phyloP scores from a whole-genome alignment of 2,797 vertebrate species.

The Scleropages formosus region DNA sequence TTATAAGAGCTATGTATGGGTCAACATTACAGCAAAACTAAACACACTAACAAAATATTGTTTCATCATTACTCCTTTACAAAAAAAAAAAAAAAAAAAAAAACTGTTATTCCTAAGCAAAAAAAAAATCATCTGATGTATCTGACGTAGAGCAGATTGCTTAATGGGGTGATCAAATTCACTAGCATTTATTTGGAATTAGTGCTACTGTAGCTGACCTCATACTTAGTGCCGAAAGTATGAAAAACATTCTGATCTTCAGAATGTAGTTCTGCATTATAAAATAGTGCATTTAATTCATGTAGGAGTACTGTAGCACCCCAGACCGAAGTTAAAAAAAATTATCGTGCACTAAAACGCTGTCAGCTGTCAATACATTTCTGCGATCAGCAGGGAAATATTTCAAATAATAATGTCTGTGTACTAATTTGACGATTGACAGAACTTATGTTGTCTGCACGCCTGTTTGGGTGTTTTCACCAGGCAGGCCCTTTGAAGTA shows the following conservation, averaged over 20 bases:
- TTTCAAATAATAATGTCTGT: not conserved
- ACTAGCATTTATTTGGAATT: conserved; percentile 58
- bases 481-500: not conserved
- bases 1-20: no score
- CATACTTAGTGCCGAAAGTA: conserved; percentile 28
- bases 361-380: not conserved
- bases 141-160: conserved; percentile 49
- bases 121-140: conserved; percentile 46
- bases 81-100: no score
- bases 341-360: no score
- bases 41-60: no score
- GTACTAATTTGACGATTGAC: not conserved
- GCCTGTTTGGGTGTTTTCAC: not conserved
- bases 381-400: not conserved
- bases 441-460: not conserved
- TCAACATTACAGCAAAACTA: no score
- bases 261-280: conserved; percentile 33
- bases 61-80: no score
- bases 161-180: conserved; percentile 46
- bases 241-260: conserved; percentile 32
- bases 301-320: conserved; percentile 35
- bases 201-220: conserved; percentile 56
- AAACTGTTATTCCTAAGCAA: no score
- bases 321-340: conserved; percentile 25
- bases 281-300: conserved; percentile 36